Percentiles rank a stretch among this genome's conserved stretches.
phyloP scores from a whole-genome alignment of 2,888 invertebrate species.

The Athrips mouffetella region DNA sequence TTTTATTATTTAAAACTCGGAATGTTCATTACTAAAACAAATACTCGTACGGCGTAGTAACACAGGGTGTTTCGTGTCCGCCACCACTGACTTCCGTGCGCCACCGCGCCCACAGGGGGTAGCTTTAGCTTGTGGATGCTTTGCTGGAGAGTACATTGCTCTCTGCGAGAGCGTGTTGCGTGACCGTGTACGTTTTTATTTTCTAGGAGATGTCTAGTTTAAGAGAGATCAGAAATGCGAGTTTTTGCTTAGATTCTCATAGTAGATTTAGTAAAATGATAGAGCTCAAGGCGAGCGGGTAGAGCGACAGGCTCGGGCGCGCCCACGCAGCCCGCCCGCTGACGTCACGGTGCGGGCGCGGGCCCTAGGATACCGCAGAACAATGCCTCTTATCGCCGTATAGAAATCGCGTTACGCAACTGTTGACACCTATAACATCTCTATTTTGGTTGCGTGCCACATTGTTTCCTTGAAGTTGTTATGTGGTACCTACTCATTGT shows the following conservation, averaged over 20 bases:
- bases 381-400: slow-evolving; percentile 56
- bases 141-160: too few relatives aligned
- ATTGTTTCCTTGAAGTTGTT: slow-evolving; percentile 14
- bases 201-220: not conserved
- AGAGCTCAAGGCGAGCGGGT: slow-evolving; percentile 64
- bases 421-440: slow-evolving; percentile 54
- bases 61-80: slow-evolving; percentile 60
- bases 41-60: slow-evolving; percentile 74
- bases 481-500: slow-evolving; percentile 6
- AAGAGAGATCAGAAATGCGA: slow-evolving; percentile 1
- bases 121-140: too few relatives aligned
- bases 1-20: slow-evolving; percentile 77
- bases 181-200: not conserved
- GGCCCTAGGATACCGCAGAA: slow-evolving; percentile 43
- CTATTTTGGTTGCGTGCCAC: slow-evolving; percentile 35
- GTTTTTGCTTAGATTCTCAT: slow-evolving; percentile 35
- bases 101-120: not conserved
- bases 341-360: slow-evolving; percentile 42
- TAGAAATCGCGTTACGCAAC: slow-evolving; percentile 56
- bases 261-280: slow-evolving; percentile 47
- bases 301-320: slow-evolving; percentile 43
- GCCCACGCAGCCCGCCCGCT: slow-evolving; percentile 59
- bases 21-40: slow-evolving; percentile 79
- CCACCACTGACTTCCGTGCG: too few relatives aligned
- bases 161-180: not conserved